phyloP scores from a whole-genome alignment of 2,888 invertebrate species.

The Thecophora atra region DNA sequence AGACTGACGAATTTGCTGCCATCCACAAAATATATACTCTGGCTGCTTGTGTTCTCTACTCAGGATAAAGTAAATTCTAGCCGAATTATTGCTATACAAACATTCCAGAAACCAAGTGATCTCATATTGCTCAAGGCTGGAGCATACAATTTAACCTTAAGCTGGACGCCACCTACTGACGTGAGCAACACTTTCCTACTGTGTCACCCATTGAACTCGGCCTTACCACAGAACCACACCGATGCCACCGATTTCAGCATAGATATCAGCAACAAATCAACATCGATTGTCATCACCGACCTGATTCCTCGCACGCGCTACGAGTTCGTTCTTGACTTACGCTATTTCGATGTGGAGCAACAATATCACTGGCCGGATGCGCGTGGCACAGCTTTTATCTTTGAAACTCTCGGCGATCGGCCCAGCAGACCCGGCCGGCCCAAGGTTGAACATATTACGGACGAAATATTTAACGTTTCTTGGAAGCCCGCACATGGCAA shows the following conservation, averaged over 20 bases:
- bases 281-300: constrained; percentile 52
- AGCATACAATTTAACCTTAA: constrained; percentile 72
- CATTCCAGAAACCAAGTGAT: constrained; percentile 77
- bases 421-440: constrained; percentile 84
- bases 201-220: constrained; percentile 47
- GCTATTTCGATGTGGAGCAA: constrained; percentile 71
- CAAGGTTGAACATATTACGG: constrained; percentile 76
- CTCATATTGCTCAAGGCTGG: constrained; percentile 70
- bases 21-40: constrained; percentile 76
- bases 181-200: constrained; percentile 57
- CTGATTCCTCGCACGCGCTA: constrained; percentile 81
- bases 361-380: constrained; percentile 79
- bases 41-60: constrained; percentile 79
- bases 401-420: constrained; percentile 80
- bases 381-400: constrained; percentile 69
- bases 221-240: background rate
- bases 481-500: constrained; percentile 84
- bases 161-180: constrained; percentile 74
- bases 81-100: constrained; percentile 70
- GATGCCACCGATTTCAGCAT: constrained; percentile 54
- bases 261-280: constrained; percentile 50
- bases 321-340: constrained; percentile 74
- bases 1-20: constrained; percentile 73
- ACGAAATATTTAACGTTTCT: constrained; percentile 78
- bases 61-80: constrained; percentile 74